These are phyloP conservation scores for Mesocentrotus franciscanus DNA, from an alignment of 53 echinoderm and acorn worm species.

Conservation along the genomic window DNA sequence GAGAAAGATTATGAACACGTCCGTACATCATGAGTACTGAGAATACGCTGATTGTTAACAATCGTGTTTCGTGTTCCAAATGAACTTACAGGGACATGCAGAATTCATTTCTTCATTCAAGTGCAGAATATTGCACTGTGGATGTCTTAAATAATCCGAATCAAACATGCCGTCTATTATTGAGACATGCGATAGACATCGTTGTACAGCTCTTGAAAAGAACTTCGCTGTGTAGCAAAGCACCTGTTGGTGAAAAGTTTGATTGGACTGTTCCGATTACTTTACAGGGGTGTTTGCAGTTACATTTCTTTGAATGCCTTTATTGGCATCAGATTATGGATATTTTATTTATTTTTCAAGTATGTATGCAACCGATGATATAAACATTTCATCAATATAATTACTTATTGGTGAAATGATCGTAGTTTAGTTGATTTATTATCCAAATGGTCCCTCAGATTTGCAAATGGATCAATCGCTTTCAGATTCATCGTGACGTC, in stretches of 20 bases:
- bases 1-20: background rate
- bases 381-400: background rate
- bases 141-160: background rate
- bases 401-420: background rate
- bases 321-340: background rate
- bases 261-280: background rate
- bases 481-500: background rate
- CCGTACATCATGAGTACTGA: background rate
- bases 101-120: background rate
- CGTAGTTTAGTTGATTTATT: background rate
- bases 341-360: background rate
- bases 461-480: background rate
- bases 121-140: background rate
- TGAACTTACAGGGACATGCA: background rate
- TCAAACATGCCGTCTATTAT: background rate
- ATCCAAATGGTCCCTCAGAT: background rate
- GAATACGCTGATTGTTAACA: background rate
- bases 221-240: too few species aligned
- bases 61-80: background rate
- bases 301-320: background rate
- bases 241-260: background rate
- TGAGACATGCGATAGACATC: too few species aligned
- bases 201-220: too few species aligned
- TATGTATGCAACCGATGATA: background rate
- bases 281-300: background rate